These are phyloP conservation scores for Brachionus sp. DNA, from an alignment of 1,140 invertebrate species.

Conservation along the genomic window DNA sequence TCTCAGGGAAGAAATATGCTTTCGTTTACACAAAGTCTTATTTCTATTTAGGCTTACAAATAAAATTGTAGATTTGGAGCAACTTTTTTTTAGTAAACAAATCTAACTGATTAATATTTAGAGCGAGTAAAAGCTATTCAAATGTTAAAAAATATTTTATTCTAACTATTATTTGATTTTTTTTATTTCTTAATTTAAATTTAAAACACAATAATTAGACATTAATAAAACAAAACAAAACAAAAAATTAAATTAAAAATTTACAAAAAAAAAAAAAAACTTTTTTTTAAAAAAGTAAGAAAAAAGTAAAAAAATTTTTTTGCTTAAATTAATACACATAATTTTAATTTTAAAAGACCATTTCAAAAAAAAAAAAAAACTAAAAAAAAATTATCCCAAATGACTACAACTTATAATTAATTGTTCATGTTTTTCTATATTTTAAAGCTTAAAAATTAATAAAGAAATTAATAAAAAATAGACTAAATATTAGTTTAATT, in stretches of 20 bases:
- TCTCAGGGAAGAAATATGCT: background rate
- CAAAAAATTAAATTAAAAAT: background rate
- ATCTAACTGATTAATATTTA: no score
- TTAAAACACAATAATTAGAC: background rate
- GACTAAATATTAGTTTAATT: background rate
- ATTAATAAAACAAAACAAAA: background rate
- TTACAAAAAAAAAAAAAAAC: background rate
- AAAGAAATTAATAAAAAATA: background rate
- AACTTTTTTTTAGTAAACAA: no score
- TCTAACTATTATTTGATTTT: no score
- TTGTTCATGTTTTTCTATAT: background rate
- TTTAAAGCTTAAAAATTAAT: no score
- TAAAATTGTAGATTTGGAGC: background rate
- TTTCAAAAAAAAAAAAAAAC: no score
- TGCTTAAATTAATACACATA: background rate
- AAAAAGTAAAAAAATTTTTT: background rate
- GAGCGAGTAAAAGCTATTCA: no score
- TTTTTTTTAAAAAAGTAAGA: background rate
- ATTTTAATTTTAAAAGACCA: background rate
- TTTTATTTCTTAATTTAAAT: background rate
- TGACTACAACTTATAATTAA: background rate
- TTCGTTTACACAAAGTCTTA: background rate
- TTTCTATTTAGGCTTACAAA: background rate
- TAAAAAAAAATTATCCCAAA: no score
- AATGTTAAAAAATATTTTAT: no score